Percentiles rank a stretch among this genome's conserved stretches.
Conservation (phyloP, 2,888 invertebrate genomes). For the Chrysotoxum bicinctum region DNA sequence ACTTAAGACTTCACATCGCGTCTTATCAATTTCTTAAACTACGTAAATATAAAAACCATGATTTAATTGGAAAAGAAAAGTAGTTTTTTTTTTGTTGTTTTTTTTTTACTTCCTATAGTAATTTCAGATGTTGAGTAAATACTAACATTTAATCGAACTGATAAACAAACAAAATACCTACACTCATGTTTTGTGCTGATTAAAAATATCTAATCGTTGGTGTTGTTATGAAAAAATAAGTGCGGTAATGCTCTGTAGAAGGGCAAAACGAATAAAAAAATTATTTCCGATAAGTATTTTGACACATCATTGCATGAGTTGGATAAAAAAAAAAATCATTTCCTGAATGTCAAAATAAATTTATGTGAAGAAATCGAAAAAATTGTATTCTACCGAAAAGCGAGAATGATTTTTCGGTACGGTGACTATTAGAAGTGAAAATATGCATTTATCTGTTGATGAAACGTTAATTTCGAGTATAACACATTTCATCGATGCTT, state of each 20-base stretch:
- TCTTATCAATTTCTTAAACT: background rate
- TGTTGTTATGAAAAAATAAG: background rate
- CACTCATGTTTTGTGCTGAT: slow-evolving; percentile 12
- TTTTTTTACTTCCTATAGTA: background rate
- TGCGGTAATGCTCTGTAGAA: background rate
- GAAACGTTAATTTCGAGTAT: no score
- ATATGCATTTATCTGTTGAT: no score
- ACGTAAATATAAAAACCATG: background rate
- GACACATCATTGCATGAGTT: background rate
- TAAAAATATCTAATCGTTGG: slow-evolving; percentile 12
- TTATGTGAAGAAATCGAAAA: no score
- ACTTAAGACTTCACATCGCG: background rate
- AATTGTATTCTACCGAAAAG: no score
- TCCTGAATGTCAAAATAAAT: background rate
- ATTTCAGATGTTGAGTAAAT: slow-evolving; percentile 8
- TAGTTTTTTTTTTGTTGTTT: background rate
- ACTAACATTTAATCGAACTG: background rate
- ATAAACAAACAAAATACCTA: slow-evolving; percentile 4
- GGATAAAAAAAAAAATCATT: background rate
- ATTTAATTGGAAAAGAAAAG: slow-evolving; percentile 10
- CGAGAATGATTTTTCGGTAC: no score
- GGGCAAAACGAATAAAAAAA: background rate
- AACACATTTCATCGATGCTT: no score
- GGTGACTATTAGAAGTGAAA: no score
- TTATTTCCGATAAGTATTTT: slow-evolving; percentile 7